Evolutionary conservation across 2,797 vertebrate species (phyloP).

Genomic region (Botia kubotai): DNA sequence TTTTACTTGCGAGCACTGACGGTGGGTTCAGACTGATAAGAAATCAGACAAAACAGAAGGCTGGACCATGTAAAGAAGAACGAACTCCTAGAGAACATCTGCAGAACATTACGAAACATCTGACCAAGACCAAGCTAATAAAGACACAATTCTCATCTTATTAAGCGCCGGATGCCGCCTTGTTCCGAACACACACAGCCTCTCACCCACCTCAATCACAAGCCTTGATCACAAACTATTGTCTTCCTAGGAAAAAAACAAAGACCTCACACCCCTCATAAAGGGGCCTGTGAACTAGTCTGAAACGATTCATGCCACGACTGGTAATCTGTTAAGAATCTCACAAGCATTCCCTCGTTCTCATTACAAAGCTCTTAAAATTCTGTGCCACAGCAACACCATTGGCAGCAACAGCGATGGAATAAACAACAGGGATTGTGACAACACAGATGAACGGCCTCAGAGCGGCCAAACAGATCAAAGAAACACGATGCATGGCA

Average conservation of each 20-base stretch:
- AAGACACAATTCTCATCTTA: conserved; percentile 2
- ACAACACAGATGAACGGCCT: conserved; percentile 53
- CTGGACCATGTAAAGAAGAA: conserved; percentile 31
- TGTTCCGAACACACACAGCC: neutral
- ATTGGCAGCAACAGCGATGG: conserved; percentile 47
- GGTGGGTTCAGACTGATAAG: conserved; percentile 50
- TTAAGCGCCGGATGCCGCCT: neutral
- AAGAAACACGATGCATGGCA: conserved; percentile 41
- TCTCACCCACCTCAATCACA: neutral
- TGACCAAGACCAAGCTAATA: neutral
- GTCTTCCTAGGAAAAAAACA: conserved; percentile 1
- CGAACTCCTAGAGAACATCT: conserved; percentile 7
- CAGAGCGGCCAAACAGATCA: conserved; percentile 50
- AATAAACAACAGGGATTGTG: conserved; percentile 49
- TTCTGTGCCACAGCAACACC: conserved; percentile 51
- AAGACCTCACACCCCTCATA: conserved; percentile 26
- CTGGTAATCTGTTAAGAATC: conserved; percentile 49
- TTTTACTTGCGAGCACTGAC: conserved; percentile 47
- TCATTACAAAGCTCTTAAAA: conserved; percentile 58
- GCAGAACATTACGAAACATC: conserved; percentile 31
- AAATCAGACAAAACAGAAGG: conserved; percentile 39
- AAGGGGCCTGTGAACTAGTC: neutral
- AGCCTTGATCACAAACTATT: conserved; percentile 3
- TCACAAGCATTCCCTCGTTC: conserved; percentile 36
- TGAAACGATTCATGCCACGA: conserved; percentile 36